A percentile compares a stretch with the other conserved stretches of the same genome.
Evolutionary conservation across 2,113 vertebrate genomes (phyloP).

Genomic region (Etheostoma cragini): DNA sequence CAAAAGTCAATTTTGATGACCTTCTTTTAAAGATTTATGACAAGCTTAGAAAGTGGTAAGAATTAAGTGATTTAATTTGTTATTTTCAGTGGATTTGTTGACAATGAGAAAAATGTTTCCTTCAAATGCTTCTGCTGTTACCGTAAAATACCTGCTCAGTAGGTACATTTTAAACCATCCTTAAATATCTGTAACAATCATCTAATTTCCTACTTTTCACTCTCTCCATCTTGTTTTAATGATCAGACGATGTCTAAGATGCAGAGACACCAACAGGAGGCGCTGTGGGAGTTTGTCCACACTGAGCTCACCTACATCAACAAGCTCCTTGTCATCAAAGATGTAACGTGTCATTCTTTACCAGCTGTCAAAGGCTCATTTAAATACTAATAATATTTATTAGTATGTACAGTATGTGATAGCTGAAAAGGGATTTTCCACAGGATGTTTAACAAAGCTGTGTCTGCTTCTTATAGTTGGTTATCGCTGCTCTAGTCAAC

Average conservation of each 20-base stretch:
- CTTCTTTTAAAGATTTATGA: background rate
- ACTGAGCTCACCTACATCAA: slow-evolving; percentile 87
- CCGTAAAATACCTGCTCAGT: background rate
- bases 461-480: slow-evolving; percentile 77
- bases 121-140: background rate
- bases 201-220: background rate
- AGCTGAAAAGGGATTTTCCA: slow-evolving; percentile 23
- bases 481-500: slow-evolving; percentile 82
- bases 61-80: background rate
- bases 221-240: background rate
- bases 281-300: slow-evolving; percentile 88
- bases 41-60: background rate
- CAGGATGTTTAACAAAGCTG: slow-evolving; percentile 29
- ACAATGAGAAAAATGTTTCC: background rate
- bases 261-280: slow-evolving; percentile 88
- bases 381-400: background rate
- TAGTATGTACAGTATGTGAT: background rate
- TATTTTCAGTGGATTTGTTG: slow-evolving; percentile 6
- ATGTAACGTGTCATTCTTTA: slow-evolving; percentile 72
- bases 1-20: background rate
- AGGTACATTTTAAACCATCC: background rate
- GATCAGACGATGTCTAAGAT: slow-evolving; percentile 85
- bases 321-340: slow-evolving; percentile 85
- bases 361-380: background rate
- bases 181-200: background rate